Conservation (phyloP, 2,888 invertebrate genomes). For the Latrodectus elegans region DNA sequence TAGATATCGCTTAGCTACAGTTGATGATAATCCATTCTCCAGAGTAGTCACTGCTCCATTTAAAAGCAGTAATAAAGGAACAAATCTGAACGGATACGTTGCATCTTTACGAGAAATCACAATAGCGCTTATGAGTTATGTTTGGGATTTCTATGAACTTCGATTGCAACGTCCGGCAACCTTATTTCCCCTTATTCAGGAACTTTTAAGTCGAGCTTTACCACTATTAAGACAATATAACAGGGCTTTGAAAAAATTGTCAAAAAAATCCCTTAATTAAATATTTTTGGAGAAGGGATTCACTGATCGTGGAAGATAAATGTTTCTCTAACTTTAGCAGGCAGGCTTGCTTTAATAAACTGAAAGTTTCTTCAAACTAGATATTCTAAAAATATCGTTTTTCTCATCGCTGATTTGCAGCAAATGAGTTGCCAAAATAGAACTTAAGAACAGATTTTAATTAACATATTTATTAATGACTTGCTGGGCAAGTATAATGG, state of each 20-base stretch:
- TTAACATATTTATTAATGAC: too few species aligned
- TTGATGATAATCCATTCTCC: slow-evolving; percentile 70
- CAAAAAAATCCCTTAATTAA: not conserved
- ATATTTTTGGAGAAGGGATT: not conserved
- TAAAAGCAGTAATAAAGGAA: slow-evolving; percentile 3
- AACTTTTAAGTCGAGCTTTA: slow-evolving; percentile 39
- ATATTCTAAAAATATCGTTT: too few species aligned
- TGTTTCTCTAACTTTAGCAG: too few species aligned
- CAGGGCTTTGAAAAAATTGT: slow-evolving; percentile 8
- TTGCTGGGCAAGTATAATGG: too few species aligned
- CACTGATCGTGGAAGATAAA: too few species aligned
- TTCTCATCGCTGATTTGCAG: too few species aligned
- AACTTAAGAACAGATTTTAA: too few species aligned
- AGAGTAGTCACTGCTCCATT: slow-evolving; percentile 29
- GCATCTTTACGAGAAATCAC: slow-evolving; percentile 54
- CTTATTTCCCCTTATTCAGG: slow-evolving; percentile 55
- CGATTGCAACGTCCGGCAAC: slow-evolving; percentile 53
- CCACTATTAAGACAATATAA: slow-evolving; percentile 28
- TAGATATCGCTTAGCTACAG: slow-evolving; percentile 69
- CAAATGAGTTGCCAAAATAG: too few species aligned
- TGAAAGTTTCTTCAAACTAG: too few species aligned
- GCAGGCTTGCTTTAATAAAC: too few species aligned
- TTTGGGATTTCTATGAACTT: slow-evolving; percentile 65
- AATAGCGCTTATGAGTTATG: slow-evolving; percentile 60
- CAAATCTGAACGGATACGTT: slow-evolving; percentile 8